A percentile compares a stretch with the other conserved stretches of the same genome.
Evolutionary conservation across 1,140 invertebrate genomes (phyloP).

Genomic region (Drosophila mauritiana): DNA sequence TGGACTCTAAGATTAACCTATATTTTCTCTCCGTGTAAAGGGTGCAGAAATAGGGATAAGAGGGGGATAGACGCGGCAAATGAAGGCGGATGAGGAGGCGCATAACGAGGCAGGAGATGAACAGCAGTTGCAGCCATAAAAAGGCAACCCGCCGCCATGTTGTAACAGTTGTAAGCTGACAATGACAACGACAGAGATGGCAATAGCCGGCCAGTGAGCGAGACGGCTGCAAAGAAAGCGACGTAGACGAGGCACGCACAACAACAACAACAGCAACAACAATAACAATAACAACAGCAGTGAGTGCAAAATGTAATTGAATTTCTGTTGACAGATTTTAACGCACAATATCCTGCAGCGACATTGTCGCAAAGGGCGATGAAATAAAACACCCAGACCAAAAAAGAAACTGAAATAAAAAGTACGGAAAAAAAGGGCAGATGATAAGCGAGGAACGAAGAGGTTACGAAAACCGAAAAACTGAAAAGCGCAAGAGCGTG

Average conservation of each 20-base stretch:
- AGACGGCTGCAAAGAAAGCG: background rate
- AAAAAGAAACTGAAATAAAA: conserved; percentile 1
- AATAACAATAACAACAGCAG: background rate
- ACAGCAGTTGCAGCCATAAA: conserved; percentile 62
- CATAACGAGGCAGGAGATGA: conserved; percentile 37
- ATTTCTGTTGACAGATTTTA: conserved; percentile 83
- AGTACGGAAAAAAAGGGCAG: conserved; percentile 8
- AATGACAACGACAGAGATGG: conserved; percentile 29
- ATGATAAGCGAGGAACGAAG: background rate
- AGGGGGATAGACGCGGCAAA: background rate
- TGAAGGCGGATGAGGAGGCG: conserved; percentile 25
- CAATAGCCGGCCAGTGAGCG: background rate
- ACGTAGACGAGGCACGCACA: conserved; percentile 20
- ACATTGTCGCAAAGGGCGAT: conserved; percentile 54
- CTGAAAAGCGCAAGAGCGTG: conserved; percentile 9
- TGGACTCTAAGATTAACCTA: no score
- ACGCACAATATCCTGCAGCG: conserved; percentile 78
- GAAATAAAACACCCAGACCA: conserved; percentile 20
- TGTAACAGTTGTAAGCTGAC: conserved; percentile 55
- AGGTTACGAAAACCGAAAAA: conserved; percentile 1
- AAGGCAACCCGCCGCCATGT: conserved; percentile 52
- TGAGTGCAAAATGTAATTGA: conserved; percentile 70
- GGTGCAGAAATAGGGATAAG: background rate
- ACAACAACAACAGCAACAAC: conserved; percentile 16
- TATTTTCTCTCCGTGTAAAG: background rate